phyloP scores from a whole-genome alignment of 2,113 vertebrate genomes.

The Ondatra zibethicus region DNA sequence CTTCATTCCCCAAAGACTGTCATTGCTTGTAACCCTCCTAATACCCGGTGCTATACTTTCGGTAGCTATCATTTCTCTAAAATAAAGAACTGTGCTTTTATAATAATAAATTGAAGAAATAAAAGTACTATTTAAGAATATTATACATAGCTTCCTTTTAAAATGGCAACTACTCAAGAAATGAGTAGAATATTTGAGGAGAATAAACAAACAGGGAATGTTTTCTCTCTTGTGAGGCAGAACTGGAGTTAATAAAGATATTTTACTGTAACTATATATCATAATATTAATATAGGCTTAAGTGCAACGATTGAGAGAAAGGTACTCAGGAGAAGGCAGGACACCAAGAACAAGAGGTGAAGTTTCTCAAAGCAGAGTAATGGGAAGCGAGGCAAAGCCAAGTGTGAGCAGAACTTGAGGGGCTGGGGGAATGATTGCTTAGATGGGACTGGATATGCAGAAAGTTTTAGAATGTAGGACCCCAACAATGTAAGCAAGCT shows the following conservation, averaged over 20 bases:
- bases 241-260: neutral
- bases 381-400: neutral
- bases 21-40: neutral
- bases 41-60: neutral
- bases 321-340: neutral
- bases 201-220: neutral
- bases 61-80: neutral
- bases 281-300: neutral
- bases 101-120: neutral
- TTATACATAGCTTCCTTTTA: neutral
- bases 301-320: neutral
- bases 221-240: neutral
- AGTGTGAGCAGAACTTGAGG: neutral
- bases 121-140: conserved; percentile 20
- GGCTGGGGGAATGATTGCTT: neutral
- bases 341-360: neutral
- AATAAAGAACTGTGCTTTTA: neutral
- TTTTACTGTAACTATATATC: neutral
- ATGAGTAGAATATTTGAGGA: no score
- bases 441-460: neutral
- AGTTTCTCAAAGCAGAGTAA: neutral
- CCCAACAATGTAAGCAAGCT: neutral
- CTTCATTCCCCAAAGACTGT: neutral
- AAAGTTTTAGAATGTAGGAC: neutral
- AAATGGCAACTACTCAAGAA: neutral